A percentile compares a stretch with the other conserved stretches of the same genome.
Conservation (phyloP, 2,888 invertebrate genomes). For the Bursaphelenchus okinawaensis region DNA sequence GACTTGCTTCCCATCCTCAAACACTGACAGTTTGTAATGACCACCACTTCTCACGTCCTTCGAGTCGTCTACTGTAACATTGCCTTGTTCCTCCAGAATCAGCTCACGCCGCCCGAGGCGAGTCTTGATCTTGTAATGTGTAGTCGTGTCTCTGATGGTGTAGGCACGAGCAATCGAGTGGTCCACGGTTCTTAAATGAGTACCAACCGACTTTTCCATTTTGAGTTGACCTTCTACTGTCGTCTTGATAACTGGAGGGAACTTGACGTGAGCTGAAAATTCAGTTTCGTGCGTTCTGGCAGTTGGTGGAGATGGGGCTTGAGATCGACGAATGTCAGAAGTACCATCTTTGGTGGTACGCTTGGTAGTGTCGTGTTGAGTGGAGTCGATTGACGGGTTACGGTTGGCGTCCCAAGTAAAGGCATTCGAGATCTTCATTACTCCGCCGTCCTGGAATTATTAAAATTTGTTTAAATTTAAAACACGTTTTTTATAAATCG, state of each 20-base stretch:
- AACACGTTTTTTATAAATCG: too few relatives aligned
- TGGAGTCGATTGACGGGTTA: neutral
- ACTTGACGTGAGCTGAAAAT: slow-evolving; percentile 9
- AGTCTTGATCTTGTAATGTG: slow-evolving; percentile 54
- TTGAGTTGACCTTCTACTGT: slow-evolving; percentile 54
- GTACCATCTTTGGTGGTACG: neutral
- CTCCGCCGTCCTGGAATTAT: slow-evolving; percentile 49
- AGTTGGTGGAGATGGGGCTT: slow-evolving; percentile 16
- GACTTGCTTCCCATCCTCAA: slow-evolving; percentile 52
- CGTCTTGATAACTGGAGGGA: slow-evolving; percentile 47
- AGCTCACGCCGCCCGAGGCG: slow-evolving; percentile 38
- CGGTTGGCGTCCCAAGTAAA: slow-evolving; percentile 47
- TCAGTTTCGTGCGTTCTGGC: slow-evolving; percentile 16
- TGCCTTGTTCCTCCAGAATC: slow-evolving; percentile 21
- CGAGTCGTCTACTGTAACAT: slow-evolving; percentile 16
- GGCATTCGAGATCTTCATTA: slow-evolving; percentile 36
- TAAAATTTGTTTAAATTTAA: too few relatives aligned
- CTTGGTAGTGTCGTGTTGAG: neutral
- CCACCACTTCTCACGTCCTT: slow-evolving; percentile 19
- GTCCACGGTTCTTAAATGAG: slow-evolving; percentile 25
- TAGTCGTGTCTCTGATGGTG: slow-evolving; percentile 53
- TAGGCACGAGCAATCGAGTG: slow-evolving; percentile 42
- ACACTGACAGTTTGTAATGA: slow-evolving; percentile 31
- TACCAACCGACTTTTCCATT: slow-evolving; percentile 52
- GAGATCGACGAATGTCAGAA: slow-evolving; percentile 15